These are phyloP conservation scores for Lepisosteus oculatus DNA, from an alignment of 2,113 vertebrate species.

Conservation along the genomic window DNA sequence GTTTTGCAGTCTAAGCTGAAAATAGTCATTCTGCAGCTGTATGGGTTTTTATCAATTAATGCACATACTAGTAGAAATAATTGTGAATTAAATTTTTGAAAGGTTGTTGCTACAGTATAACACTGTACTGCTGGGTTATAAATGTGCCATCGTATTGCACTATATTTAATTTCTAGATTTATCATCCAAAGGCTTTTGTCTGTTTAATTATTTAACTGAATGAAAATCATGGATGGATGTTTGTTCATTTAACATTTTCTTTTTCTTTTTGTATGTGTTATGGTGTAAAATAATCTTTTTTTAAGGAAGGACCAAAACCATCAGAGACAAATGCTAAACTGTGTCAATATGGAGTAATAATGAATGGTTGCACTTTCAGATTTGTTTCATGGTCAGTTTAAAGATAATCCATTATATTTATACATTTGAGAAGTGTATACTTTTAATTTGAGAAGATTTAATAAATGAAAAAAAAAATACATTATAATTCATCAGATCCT, in stretches of 20 bases:
- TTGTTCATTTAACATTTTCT: conserved; percentile 28
- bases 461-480: conserved; percentile 73
- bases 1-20: not conserved
- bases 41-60: conserved; percentile 10
- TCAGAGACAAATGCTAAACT: conserved; percentile 38
- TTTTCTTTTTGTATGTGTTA: conserved; percentile 23
- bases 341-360: conserved; percentile 49
- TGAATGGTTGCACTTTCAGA: conserved; percentile 72
- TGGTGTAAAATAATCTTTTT: conserved; percentile 26
- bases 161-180: conserved; percentile 18
- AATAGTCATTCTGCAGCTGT: conserved; percentile 1
- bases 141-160: not conserved
- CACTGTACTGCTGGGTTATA: not conserved
- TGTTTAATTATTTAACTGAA: conserved; percentile 12
- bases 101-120: not conserved
- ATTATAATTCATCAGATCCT: conserved; percentile 72
- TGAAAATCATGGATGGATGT: conserved; percentile 32
- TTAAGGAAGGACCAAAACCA: conserved; percentile 62
- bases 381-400: conserved; percentile 77
- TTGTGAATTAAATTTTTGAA: too few species aligned
- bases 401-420: conserved; percentile 79
- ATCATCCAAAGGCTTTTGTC: conserved; percentile 8
- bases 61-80: not conserved
- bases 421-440: conserved; percentile 74
- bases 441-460: conserved; percentile 78